Percentiles rank a stretch among this genome's conserved stretches.
These are phyloP conservation scores for Eurytoma californica DNA, from an alignment of 2,888 invertebrate species.

Conservation along the genomic window DNA sequence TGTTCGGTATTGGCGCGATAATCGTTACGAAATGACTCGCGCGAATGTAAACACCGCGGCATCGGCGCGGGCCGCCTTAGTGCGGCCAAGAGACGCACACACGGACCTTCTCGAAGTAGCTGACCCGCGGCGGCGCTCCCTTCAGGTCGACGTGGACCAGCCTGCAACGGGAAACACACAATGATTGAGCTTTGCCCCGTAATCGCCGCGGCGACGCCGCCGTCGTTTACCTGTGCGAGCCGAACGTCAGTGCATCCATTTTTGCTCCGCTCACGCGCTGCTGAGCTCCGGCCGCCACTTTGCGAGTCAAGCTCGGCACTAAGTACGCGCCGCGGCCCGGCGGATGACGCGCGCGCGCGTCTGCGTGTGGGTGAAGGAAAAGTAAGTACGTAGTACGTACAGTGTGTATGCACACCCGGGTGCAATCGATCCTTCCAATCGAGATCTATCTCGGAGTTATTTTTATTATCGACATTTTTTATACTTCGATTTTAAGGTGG, in stretches of 20 bases:
- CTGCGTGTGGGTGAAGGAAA: background rate
- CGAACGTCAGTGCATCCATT: slow-evolving; percentile 76
- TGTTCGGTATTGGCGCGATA: background rate
- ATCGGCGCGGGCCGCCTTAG: too few species aligned
- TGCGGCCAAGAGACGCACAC: too few species aligned
- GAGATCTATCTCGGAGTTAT: too few species aligned
- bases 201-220: background rate
- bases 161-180: slow-evolving; percentile 66
- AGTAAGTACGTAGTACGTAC: background rate
- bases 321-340: background rate
- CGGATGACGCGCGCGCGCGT: background rate
- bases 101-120: slow-evolving; percentile 78
- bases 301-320: slow-evolving; percentile 31
- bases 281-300: background rate
- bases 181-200: background rate
- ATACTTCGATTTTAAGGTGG: background rate
- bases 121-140: slow-evolving; percentile 82
- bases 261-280: slow-evolving; percentile 59
- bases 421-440: too few species aligned
- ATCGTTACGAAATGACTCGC: slow-evolving; percentile 10
- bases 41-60: too few species aligned
- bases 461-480: too few species aligned
- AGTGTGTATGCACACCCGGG: background rate
- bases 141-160: slow-evolving; percentile 86
- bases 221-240: slow-evolving; percentile 75